Evolutionary conservation across 2,113 vertebrate species (phyloP), one percentile per base, ranked within the genome.

Genomic region (Arothron firmamentum): DNA sequence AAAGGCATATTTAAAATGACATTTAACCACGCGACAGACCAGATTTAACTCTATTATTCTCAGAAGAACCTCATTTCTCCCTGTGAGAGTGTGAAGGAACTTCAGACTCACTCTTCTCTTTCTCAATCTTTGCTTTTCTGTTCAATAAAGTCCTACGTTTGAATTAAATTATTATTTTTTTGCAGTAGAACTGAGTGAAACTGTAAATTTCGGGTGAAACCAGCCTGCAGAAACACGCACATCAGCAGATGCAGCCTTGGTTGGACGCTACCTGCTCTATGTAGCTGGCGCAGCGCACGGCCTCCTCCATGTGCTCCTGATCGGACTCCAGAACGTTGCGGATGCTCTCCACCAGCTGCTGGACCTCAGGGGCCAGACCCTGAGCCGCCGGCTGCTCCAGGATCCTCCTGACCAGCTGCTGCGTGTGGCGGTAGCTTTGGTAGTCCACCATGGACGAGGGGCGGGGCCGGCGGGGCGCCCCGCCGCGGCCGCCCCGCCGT

Each of bases 301-400:
- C 92, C 83, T 94, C 93, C 48, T 93, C 90, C 93, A 93, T 94
- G 64, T 92, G 89, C 49, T 93, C 90, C 79, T 95, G 90, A 5
- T 94, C 94, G 0, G 93, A 92, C 78, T 91, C 92, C 72, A 96
- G 79, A n/a, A 95, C 86, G 0, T 84, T 89, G 16, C 93, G 92
- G 43, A 90, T 95, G 65, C 87, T 92, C 75, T 95, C 92, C 51
- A 94, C 88, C 20, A 94, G 81, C 62, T 94, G 86, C 0, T 85
- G 86, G 53, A 95, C 79, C 71, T 94, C 93, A 0, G 91, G 90
- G 10, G 85, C 82, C 86, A 93, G 84, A 4, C 75, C 90, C 81
- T 90, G 87, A 1, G 72, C 31, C 3, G 90, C 88, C 0, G 92
- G 89, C 65, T 94, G 92, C 75, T 94, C 88, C 49, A 93, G 83